Conservation (phyloP, 1,140 invertebrate genomes). For the Megathymus violae region DNA sequence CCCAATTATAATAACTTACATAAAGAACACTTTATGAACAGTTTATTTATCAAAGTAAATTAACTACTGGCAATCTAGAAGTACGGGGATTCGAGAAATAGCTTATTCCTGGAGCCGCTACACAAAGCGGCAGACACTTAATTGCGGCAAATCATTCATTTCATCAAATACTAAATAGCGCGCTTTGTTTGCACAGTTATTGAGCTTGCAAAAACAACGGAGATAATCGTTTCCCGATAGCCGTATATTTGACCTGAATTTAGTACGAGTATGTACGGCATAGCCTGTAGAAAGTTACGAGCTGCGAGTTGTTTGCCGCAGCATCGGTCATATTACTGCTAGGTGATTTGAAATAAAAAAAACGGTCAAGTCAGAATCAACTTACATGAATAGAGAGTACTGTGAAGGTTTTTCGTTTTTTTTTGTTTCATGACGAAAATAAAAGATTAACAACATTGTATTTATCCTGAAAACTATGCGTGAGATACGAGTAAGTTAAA, state of each 20-base stretch:
- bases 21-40: neutral
- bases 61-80: neutral
- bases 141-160: constrained; percentile 38
- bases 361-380: no score
- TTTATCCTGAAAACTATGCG: no score
- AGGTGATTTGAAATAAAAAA: constrained; percentile 8
- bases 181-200: constrained; percentile 19
- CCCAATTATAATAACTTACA: no score
- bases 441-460: no score
- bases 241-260: constrained; percentile 26
- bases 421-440: no score
- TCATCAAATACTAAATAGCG: constrained; percentile 32
- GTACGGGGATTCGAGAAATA: neutral
- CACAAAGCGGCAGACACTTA: constrained; percentile 40
- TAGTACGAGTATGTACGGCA: constrained; percentile 6
- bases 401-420: no score
- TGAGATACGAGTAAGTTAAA: no score
- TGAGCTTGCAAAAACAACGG: constrained; percentile 26
- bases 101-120: constrained; percentile 1
- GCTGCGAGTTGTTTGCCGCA: neutral
- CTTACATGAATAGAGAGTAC: no score
- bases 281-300: neutral
- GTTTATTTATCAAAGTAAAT: neutral
- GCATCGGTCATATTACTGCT: constrained; percentile 11
- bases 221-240: constrained; percentile 33